A percentile compares a stretch with the other conserved stretches of the same genome.
These are phyloP conservation scores for Rhagoletis zephyria DNA, from an alignment of 1,140 invertebrate species.

Conservation along the genomic window DNA sequence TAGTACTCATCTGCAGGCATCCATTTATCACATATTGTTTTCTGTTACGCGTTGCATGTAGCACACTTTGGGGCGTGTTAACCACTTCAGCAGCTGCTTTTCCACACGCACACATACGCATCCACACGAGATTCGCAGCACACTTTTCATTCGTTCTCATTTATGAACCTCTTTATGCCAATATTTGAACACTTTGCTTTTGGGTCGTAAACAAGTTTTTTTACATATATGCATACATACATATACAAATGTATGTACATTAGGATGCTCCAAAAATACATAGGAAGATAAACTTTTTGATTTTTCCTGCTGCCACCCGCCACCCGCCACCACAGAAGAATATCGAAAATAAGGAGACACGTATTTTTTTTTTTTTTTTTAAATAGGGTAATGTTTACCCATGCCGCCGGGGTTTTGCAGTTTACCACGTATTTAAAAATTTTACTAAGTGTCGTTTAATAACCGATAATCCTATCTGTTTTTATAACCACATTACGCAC, in stretches of 20 bases:
- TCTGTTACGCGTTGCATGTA: background rate
- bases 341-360: too few relatives aligned
- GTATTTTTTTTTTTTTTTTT: too few relatives aligned
- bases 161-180: background rate
- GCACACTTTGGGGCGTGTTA: background rate
- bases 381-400: too few relatives aligned
- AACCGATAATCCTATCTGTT: too few relatives aligned
- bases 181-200: conserved; percentile 31
- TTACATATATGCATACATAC: background rate
- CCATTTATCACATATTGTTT: conserved; percentile 5
- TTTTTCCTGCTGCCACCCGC: too few relatives aligned
- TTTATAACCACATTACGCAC: too few relatives aligned
- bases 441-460: too few relatives aligned
- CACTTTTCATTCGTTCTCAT: background rate
- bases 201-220: conserved; percentile 28
- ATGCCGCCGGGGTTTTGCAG: too few relatives aligned
- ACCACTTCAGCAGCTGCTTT: background rate
- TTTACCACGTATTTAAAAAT: too few relatives aligned
- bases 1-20: background rate
- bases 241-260: background rate
- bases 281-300: too few relatives aligned
- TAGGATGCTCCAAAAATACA: too few relatives aligned
- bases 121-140: background rate
- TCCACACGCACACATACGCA: background rate
- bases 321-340: too few relatives aligned